A percentile compares a stretch with the other conserved stretches of the same genome.
phyloP scores from a whole-genome alignment of 2,113 vertebrate species.

The Rhinoderma darwinii region DNA sequence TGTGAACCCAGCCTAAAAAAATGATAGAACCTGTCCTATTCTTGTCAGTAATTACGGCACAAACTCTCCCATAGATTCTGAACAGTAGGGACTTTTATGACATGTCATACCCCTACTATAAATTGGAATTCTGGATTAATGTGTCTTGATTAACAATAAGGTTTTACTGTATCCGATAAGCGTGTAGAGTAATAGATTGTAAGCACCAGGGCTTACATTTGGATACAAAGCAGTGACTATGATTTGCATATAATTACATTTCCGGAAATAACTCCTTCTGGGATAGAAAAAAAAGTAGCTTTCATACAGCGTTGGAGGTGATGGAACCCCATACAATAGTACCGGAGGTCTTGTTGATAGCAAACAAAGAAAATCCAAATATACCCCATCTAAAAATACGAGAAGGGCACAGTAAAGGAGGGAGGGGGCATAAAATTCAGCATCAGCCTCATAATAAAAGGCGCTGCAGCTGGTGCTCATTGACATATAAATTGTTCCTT shows the following conservation, averaged over 20 bases:
- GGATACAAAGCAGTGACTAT: no score
- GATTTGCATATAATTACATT: background rate
- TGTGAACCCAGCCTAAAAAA: no score
- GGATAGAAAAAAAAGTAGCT: background rate
- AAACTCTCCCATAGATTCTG: no score
- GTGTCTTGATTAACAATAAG: background rate
- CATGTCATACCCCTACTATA: no score
- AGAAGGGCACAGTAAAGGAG: background rate
- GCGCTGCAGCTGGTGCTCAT: constrained; percentile 64
- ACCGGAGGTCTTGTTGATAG: constrained; percentile 15
- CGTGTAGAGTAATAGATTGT: background rate
- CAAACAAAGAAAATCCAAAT: constrained; percentile 52
- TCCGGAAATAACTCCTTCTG: background rate
- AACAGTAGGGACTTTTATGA: no score
- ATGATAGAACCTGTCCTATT: no score
- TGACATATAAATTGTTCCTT: constrained; percentile 75
- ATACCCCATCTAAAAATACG: constrained; percentile 46
- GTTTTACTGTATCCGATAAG: background rate
- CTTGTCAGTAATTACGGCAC: no score
- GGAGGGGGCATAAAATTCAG: constrained; percentile 49
- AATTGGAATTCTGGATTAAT: background rate
- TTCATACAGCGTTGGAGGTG: background rate
- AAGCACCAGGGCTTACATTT: background rate
- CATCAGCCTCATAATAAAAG: constrained; percentile 40
- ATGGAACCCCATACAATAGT: background rate